These are phyloP conservation scores for Bombus polaris DNA, from an alignment of 1,140 invertebrate genomes.

Conservation along the genomic window DNA sequence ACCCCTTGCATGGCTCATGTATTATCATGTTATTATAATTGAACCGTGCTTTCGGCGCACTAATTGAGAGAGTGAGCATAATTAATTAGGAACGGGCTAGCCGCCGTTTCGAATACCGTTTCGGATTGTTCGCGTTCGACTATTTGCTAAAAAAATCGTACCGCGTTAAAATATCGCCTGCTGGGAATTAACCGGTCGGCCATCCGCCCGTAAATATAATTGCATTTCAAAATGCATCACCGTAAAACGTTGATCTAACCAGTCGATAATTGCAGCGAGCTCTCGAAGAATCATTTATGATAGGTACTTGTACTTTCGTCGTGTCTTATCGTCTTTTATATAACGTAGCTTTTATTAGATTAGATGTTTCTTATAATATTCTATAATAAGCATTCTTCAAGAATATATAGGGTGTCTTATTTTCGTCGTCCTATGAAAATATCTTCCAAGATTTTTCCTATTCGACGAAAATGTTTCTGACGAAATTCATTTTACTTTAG, in stretches of 20 bases:
- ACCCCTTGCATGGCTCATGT: slow-evolving; percentile 59
- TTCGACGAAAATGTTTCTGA: not conserved
- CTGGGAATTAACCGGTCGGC: slow-evolving; percentile 9
- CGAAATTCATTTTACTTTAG: not conserved
- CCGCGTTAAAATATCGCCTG: slow-evolving; percentile 27
- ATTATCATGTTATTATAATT: slow-evolving; percentile 70
- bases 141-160: slow-evolving; percentile 18
- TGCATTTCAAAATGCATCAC: slow-evolving; percentile 46
- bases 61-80: slow-evolving; percentile 63
- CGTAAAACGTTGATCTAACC: slow-evolving; percentile 14
- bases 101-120: slow-evolving; percentile 56
- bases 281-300: not conserved
- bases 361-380: not conserved
- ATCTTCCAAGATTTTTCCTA: not conserved
- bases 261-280: slow-evolving; percentile 4
- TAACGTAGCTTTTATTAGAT: not conserved
- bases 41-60: slow-evolving; percentile 64
- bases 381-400: not conserved
- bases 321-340: not conserved
- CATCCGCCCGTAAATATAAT: slow-evolving; percentile 47
- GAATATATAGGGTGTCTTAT: not conserved
- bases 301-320: not conserved
- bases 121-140: slow-evolving; percentile 34
- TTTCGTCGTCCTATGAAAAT: not conserved
- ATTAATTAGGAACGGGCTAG: slow-evolving; percentile 62